A percentile compares a stretch with the other conserved stretches of the same genome.
Conservation (phyloP, 1,140 invertebrate genomes). For the Argopecten irradians region DNA sequence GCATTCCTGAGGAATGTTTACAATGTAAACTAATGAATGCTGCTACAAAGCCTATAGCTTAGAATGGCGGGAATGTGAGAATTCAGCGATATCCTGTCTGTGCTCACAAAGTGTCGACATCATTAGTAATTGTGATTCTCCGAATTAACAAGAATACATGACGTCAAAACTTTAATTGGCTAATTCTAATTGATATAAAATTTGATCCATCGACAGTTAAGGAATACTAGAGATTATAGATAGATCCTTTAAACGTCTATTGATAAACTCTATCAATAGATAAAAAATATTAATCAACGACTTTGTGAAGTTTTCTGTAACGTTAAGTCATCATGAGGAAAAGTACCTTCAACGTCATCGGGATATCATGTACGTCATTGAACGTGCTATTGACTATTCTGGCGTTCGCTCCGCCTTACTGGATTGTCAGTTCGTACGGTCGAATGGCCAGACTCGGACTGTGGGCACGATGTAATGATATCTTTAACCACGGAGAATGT, state of each 20-base stretch:
- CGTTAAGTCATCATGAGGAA: neutral
- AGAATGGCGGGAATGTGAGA: neutral
- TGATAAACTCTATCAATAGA: too few relatives aligned
- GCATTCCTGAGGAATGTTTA: neutral
- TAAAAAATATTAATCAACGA: too few relatives aligned
- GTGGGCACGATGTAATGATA: neutral
- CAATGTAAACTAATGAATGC: neutral
- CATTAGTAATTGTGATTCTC: too few relatives aligned
- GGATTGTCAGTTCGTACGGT: neutral
- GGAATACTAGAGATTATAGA: too few relatives aligned
- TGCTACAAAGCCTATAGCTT: neutral
- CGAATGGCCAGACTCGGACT: neutral
- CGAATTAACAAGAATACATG: too few relatives aligned
- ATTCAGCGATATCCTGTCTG: neutral
- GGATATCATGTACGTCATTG: constrained; percentile 3
- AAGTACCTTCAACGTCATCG: neutral
- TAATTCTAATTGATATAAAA: too few relatives aligned
- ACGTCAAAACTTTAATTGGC: too few relatives aligned
- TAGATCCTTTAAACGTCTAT: too few relatives aligned
- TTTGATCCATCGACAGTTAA: too few relatives aligned
- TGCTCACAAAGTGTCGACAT: too few relatives aligned
- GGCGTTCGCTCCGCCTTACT: neutral
- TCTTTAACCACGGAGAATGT: neutral
- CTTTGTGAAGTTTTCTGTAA: too few relatives aligned
- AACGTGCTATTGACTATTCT: neutral